These are phyloP conservation scores for Exephanes ischioxanthus DNA, from an alignment of 2,888 invertebrate genomes.

Conservation along the genomic window DNA sequence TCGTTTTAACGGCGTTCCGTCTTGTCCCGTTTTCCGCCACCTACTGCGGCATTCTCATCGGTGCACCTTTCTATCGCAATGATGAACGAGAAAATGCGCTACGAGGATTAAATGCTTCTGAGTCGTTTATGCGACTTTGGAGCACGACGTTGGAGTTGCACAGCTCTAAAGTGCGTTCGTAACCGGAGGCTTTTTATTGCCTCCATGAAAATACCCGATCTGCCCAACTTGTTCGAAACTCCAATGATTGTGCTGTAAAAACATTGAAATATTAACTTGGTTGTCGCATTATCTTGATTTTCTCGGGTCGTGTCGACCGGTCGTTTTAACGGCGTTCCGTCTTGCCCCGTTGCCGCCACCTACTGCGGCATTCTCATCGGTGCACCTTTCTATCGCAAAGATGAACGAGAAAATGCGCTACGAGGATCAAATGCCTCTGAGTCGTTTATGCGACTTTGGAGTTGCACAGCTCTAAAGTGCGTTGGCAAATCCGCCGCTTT, in stretches of 20 bases:
- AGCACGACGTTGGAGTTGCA: constrained; percentile 17
- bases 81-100: neutral
- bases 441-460: constrained; percentile 43
- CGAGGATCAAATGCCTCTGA: constrained; percentile 52
- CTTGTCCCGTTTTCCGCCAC: too few relatives aligned
- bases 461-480: constrained; percentile 12
- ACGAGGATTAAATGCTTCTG: constrained; percentile 51
- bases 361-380: neutral
- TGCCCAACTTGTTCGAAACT: constrained; percentile 17
- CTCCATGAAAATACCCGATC: constrained; percentile 22
- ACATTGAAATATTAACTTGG: neutral
- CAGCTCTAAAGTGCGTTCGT: constrained; percentile 8
- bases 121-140: constrained; percentile 45
- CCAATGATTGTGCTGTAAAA: constrained; percentile 28
- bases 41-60: neutral
- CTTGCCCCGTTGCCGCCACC: too few relatives aligned
- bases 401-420: neutral
- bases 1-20: too few relatives aligned
- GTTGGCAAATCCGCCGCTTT: constrained; percentile 33
- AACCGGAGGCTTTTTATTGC: constrained; percentile 49
- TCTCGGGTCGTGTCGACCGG: neutral
- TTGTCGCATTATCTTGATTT: neutral
- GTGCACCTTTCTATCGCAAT: neutral
- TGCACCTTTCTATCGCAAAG: neutral
- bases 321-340: too few relatives aligned